Evolutionary conservation across 2,113 vertebrate genomes (phyloP), one percentile per base, ranked within the genome.

Genomic region (Pampusana beccarii): DNA sequence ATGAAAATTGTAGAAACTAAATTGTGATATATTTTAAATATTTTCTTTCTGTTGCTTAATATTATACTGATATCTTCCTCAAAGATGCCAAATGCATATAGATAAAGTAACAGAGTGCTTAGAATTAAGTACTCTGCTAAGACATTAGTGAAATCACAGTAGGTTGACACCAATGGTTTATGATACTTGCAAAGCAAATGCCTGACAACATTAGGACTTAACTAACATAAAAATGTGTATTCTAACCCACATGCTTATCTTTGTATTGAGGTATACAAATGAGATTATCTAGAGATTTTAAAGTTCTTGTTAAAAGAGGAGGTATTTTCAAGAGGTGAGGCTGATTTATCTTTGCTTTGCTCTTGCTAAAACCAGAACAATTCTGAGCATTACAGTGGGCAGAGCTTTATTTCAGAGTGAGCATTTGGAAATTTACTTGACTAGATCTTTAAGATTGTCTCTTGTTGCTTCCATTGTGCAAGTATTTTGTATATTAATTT

Each of bases 11-110:
- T 21, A 50, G 9, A 42, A 84, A 64, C 1, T 50, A 50, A 38
- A 87, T 51, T 44, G 3, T 42, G 15, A 21, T 29, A 56, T 15
- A 62, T 57, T 71, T 74, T 42, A 54, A 71, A 53, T 25, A 28
- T 0, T 26, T 67, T 21, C n/a, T 15, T 26, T 23, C 8, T 69
- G 0, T 56, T 46, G 28, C 5, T 65, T 60, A 60, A 33, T 77
- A 65, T 72, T 60, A 16, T 0, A 2, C 3, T 36, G 6, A 9
- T 51, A 33, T 34, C 7, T 36, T n/a, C 5, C 17, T 20, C 23
- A 61, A 66, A 53, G 8, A 48, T 48, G 15, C 3, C 14, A 81
- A 15, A 31, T 25, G 7, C 25, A 2, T 36, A 18, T 17, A 64
- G 13, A 33, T 19, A 90, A 56, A 69, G 13, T 36, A 80, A 60